Percentiles rank a stretch among this genome's conserved stretches.
These are phyloP conservation scores for Epicauta chinensis DNA, from an alignment of 1,140 invertebrate species.

Conservation along the genomic window DNA sequence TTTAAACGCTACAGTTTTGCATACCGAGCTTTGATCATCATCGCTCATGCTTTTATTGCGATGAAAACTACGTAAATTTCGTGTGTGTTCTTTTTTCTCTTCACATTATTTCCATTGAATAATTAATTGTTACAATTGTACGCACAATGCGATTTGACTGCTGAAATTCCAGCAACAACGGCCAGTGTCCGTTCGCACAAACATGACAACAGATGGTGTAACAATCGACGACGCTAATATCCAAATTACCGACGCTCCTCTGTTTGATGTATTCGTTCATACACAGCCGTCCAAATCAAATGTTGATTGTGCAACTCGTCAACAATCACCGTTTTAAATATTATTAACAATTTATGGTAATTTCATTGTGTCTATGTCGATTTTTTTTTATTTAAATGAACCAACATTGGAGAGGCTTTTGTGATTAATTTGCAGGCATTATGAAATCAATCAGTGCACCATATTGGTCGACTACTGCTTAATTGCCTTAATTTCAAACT, in stretches of 20 bases:
- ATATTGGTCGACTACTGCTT: constrained; percentile 13
- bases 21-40: constrained; percentile 1
- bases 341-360: no score
- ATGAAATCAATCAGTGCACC: constrained; percentile 17
- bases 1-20: constrained; percentile 19
- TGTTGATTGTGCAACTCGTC: no score
- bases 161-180: neutral
- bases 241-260: constrained; percentile 13
- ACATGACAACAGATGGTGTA: constrained; percentile 17
- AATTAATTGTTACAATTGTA: no score
- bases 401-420: no score
- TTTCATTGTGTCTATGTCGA: no score
- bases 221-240: constrained; percentile 13
- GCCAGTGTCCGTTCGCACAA: constrained; percentile 6
- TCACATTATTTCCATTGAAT: no score
- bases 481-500: constrained; percentile 15
- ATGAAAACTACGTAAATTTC: no score
- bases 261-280: constrained; percentile 9
- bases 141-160: neutral
- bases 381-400: no score
- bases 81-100: no score
- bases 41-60: no score
- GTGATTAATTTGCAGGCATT: constrained; percentile 1
- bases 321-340: no score
- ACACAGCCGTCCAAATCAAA: constrained; percentile 9